These are phyloP conservation scores for Acleris literana DNA, from an alignment of 2,888 invertebrate genomes.

Conservation along the genomic window DNA sequence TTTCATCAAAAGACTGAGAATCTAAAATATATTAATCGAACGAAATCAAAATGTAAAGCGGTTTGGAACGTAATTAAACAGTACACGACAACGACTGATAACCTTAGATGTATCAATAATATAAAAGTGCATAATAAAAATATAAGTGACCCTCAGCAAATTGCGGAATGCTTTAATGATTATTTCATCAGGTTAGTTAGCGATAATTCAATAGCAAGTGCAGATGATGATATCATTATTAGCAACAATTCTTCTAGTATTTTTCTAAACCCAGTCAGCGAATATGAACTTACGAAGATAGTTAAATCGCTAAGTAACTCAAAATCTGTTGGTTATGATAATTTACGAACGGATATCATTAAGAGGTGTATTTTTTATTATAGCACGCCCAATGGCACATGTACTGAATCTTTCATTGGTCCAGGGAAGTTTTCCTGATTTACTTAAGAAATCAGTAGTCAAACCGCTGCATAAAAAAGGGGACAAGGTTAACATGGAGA, in stretches of 20 bases:
- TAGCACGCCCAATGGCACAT: neutral
- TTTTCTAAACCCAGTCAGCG: slow-evolving; percentile 5
- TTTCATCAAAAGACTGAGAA: neutral
- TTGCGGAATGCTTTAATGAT: slow-evolving; percentile 5
- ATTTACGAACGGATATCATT: neutral
- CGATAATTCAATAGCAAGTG: neutral
- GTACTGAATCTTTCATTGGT: neutral
- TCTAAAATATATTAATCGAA: neutral
- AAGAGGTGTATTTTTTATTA: neutral
- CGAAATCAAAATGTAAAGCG: neutral
- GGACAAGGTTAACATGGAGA: too few species aligned
- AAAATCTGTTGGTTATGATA: slow-evolving; percentile 1
- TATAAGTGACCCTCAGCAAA: neutral
- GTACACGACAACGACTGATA: neutral
- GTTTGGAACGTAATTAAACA: neutral
- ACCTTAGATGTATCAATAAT: too few species aligned
- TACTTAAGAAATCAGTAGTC: too few species aligned
- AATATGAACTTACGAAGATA: neutral
- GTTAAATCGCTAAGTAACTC: neutral
- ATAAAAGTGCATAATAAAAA: neutral
- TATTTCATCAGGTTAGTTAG: slow-evolving; percentile 6
- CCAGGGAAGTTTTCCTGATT: too few species aligned
- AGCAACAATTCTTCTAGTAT: slow-evolving; percentile 1
- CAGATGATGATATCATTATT: slow-evolving; percentile 1
- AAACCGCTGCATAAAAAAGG: too few species aligned